These are phyloP conservation scores for Theretra japonica DNA, from an alignment of 2,888 invertebrate species.

Conservation along the genomic window DNA sequence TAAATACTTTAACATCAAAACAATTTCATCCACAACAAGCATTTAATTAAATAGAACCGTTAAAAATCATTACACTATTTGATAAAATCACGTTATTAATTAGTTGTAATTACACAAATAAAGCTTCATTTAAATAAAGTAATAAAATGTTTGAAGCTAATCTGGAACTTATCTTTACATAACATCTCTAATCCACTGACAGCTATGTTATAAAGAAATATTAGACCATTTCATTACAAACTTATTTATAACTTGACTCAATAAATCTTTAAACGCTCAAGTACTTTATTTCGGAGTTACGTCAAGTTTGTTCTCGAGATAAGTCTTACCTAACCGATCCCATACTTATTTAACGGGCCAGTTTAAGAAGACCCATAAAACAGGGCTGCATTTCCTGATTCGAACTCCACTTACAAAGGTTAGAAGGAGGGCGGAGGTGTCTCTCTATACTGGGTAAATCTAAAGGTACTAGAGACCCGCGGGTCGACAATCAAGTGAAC, in stretches of 20 bases:
- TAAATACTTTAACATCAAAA: neutral
- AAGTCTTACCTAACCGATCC: slow-evolving; percentile 73
- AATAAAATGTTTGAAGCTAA: neutral
- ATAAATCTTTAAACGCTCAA: slow-evolving; percentile 63
- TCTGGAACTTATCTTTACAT: neutral
- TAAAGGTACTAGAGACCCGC: slow-evolving; percentile 70
- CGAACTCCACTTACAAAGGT: slow-evolving; percentile 55
- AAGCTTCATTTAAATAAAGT: neutral
- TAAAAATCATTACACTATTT: neutral
- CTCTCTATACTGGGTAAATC: slow-evolving; percentile 64
- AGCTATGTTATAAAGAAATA: slow-evolving; percentile 10
- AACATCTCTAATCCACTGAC: neutral
- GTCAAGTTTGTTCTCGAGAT: slow-evolving; percentile 71
- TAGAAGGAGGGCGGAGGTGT: slow-evolving; percentile 56
- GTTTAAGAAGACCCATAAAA: slow-evolving; percentile 63
- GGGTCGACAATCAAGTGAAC: slow-evolving; percentile 79
- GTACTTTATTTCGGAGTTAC: slow-evolving; percentile 67
- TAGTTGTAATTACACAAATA: neutral
- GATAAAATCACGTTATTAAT: neutral
- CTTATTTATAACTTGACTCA: slow-evolving; percentile 48
- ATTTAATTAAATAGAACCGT: neutral
- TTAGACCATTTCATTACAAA: slow-evolving; percentile 38
- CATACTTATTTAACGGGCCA: slow-evolving; percentile 65
- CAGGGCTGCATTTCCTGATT: slow-evolving; percentile 60
- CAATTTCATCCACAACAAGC: neutral